Evolutionary conservation across 2,113 vertebrate genomes (phyloP).

Genomic region (Callospermophilus lateralis): DNA sequence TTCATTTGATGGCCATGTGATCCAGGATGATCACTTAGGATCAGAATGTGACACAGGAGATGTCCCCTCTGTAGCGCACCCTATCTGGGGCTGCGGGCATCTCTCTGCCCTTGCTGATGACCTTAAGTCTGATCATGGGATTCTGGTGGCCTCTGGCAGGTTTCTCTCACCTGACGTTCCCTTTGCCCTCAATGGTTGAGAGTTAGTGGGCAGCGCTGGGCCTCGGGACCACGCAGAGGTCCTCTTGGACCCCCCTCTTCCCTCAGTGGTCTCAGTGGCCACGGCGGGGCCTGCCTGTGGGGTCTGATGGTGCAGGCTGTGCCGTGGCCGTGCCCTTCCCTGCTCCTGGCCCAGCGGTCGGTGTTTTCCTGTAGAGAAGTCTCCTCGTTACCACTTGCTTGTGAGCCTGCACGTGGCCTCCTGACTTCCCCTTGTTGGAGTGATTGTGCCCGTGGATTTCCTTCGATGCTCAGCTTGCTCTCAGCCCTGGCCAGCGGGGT

Average conservation of each 20-base stretch:
- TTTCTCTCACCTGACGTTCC: background rate
- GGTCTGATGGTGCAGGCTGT: background rate
- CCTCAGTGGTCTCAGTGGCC: fast-evolving
- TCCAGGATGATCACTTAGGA: too few relatives aligned
- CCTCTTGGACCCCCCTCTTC: fast-evolving
- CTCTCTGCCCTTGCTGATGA: fast-evolving
- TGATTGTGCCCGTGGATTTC: too few relatives aligned
- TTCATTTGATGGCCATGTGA: fast-evolving
- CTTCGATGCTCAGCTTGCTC: too few relatives aligned
- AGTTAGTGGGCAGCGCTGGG: background rate
- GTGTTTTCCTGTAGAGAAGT: background rate
- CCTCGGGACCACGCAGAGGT: too few relatives aligned
- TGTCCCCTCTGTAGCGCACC: fast-evolving
- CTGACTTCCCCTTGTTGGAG: too few relatives aligned
- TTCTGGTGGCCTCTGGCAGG: background rate
- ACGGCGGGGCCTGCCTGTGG: fast-evolving
- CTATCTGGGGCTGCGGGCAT: fast-evolving
- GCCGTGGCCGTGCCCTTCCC: too few relatives aligned
- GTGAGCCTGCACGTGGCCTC: too few relatives aligned
- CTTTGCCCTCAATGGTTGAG: background rate
- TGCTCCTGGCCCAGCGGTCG: too few relatives aligned
- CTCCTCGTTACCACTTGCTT: too few relatives aligned
- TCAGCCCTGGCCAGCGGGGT: too few relatives aligned
- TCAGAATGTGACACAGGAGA: fast-evolving
- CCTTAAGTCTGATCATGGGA: background rate